Conservation (phyloP, 2,888 invertebrate species). For the Leptinotarsa rubiginosa region DNA sequence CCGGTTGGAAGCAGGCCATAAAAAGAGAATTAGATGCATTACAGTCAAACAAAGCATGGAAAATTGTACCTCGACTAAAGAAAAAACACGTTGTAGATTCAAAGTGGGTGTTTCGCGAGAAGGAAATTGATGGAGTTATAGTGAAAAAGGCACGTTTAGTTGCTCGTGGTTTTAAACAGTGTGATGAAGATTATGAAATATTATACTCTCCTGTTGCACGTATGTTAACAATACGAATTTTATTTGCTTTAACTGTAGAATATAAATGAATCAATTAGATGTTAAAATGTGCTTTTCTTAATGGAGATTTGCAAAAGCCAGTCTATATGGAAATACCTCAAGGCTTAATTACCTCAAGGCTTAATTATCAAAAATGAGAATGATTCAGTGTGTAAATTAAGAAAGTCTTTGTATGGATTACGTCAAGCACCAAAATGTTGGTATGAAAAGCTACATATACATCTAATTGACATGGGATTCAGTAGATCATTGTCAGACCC, state of each 20-base stretch:
- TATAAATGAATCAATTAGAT: slow-evolving; percentile 39
- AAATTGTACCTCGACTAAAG: too few relatives aligned
- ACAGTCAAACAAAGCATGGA: too few relatives aligned
- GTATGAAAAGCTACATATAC: slow-evolving; percentile 10
- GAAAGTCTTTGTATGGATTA: too few relatives aligned
- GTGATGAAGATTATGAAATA: slow-evolving; percentile 38
- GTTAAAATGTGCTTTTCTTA: slow-evolving; percentile 42
- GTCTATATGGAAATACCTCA: not conserved
- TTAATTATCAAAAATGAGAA: too few relatives aligned
- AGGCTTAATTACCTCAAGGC: too few relatives aligned
- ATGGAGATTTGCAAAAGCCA: slow-evolving; percentile 20
- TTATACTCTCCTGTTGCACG: slow-evolving; percentile 45
- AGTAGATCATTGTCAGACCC: slow-evolving; percentile 27
- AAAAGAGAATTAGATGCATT: too few relatives aligned
- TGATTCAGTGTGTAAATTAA: too few relatives aligned
- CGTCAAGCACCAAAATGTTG: slow-evolving; percentile 24
- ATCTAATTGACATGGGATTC: slow-evolving; percentile 19
- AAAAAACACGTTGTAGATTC: slow-evolving; percentile 38
- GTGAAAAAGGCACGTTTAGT: slow-evolving; percentile 39
- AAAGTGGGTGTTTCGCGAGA: slow-evolving; percentile 45
- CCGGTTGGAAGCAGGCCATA: not conserved
- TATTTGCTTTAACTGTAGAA: slow-evolving; percentile 35
- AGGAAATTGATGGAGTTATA: slow-evolving; percentile 37
- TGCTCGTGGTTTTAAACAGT: slow-evolving; percentile 37
- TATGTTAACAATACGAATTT: slow-evolving; percentile 31